These are phyloP conservation scores for Morpho helenor DNA, from an alignment of 2,888 invertebrate genomes.

Conservation along the genomic window DNA sequence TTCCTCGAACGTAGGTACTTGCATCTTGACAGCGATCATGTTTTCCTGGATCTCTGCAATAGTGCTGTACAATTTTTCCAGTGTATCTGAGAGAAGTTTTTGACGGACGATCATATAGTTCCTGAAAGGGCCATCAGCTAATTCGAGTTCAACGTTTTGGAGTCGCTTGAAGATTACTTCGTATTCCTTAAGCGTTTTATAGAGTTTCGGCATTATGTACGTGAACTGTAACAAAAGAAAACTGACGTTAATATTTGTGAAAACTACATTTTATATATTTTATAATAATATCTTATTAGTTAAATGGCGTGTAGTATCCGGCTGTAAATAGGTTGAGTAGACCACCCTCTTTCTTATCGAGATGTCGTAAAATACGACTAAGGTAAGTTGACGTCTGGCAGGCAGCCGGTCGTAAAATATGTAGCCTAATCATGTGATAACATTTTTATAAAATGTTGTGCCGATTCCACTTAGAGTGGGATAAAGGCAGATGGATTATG, in stretches of 20 bases:
- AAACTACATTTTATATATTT: too few relatives aligned
- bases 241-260: neutral
- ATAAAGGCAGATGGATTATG: too few relatives aligned
- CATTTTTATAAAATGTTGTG: too few relatives aligned
- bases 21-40: conserved; percentile 57
- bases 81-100: conserved; percentile 56
- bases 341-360: too few relatives aligned
- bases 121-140: conserved; percentile 62
- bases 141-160: conserved; percentile 51
- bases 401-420: too few relatives aligned
- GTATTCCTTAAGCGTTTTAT: conserved; percentile 65
- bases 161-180: conserved; percentile 58
- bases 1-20: conserved; percentile 50
- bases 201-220: conserved; percentile 77
- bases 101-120: conserved; percentile 61
- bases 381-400: too few relatives aligned
- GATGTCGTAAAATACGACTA: too few relatives aligned
- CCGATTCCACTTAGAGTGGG: too few relatives aligned
- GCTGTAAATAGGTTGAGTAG: too few relatives aligned
- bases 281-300: neutral
- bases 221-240: conserved; percentile 74
- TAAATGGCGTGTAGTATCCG: too few relatives aligned
- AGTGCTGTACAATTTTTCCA: conserved; percentile 75
- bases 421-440: too few relatives aligned
- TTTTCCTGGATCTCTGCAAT: conserved; percentile 73